A percentile compares a stretch with the other conserved stretches of the same genome.
These are phyloP conservation scores for Microtus oregoni DNA, from an alignment of 2,113 vertebrate species.

Conservation along the genomic window DNA sequence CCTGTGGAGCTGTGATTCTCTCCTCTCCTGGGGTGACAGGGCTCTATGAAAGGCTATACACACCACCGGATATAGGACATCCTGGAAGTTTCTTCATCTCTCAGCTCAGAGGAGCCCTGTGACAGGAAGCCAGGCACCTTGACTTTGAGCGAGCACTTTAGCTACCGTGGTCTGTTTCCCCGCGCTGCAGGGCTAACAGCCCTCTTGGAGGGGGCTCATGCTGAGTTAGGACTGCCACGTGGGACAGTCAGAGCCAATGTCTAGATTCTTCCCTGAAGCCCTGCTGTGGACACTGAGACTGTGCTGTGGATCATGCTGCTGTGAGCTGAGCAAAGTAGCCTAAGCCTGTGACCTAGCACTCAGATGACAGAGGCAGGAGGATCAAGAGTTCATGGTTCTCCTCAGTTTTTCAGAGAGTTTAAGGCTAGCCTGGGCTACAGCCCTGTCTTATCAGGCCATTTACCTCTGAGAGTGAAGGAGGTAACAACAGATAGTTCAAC, in stretches of 20 bases:
- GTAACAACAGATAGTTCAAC: background rate
- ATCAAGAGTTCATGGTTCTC: background rate
- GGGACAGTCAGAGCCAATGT: background rate
- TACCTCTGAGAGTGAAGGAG: background rate
- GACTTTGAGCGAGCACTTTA: background rate
- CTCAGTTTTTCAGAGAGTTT: background rate
- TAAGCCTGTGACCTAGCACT: background rate
- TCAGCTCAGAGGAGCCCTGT: background rate
- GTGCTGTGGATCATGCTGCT: background rate
- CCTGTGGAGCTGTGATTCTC: background rate
- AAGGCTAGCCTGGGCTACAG: background rate
- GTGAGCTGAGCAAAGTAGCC: background rate
- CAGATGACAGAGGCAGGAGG: background rate
- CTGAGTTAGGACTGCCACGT: background rate
- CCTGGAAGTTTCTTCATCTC: conserved; percentile 53
- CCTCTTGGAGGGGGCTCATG: background rate
- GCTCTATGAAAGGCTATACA: background rate
- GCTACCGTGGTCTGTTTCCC: background rate
- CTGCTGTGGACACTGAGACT: background rate
- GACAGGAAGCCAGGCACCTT: background rate
- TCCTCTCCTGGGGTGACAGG: background rate
- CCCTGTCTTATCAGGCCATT: background rate
- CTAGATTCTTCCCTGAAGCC: background rate
- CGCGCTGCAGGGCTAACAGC: background rate
- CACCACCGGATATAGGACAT: background rate